Conservation (phyloP, 2,113 vertebrate genomes). For the Pachyramphus minor region DNA sequence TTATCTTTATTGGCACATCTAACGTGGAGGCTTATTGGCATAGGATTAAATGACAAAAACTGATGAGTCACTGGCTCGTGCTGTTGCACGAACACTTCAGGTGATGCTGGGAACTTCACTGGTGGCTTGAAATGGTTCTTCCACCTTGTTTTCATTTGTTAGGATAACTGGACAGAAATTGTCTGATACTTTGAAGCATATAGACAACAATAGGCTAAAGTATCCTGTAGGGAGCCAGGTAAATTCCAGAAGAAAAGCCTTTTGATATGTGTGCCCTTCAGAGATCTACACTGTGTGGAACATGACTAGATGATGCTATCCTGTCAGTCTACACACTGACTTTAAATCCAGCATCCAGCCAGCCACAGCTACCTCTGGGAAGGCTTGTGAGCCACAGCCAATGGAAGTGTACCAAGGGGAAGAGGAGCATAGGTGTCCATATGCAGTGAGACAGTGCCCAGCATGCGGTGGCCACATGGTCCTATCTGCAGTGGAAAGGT, state of each 20-base stretch:
- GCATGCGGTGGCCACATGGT: not conserved
- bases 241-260: not conserved
- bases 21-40: not conserved
- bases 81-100: not conserved
- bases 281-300: not conserved
- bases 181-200: not conserved
- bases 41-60: not conserved
- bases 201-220: not conserved
- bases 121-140: not conserved
- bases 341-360: not conserved
- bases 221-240: not conserved
- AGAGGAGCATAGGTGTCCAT: not conserved
- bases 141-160: not conserved
- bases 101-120: not conserved
- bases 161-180: not conserved
- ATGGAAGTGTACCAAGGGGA: not conserved
- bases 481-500: not conserved
- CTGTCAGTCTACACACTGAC: not conserved
- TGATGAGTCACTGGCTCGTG: not conserved
- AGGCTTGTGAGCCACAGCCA: not conserved
- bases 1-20: not conserved
- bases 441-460: not conserved
- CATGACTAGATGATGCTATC: not conserved
- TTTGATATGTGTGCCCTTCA: not conserved
- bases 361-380: not conserved